Percentiles rank a stretch among this genome's conserved stretches.
phyloP scores from a whole-genome alignment of 2,113 vertebrate species.

The Pseudopipra pipra region DNA sequence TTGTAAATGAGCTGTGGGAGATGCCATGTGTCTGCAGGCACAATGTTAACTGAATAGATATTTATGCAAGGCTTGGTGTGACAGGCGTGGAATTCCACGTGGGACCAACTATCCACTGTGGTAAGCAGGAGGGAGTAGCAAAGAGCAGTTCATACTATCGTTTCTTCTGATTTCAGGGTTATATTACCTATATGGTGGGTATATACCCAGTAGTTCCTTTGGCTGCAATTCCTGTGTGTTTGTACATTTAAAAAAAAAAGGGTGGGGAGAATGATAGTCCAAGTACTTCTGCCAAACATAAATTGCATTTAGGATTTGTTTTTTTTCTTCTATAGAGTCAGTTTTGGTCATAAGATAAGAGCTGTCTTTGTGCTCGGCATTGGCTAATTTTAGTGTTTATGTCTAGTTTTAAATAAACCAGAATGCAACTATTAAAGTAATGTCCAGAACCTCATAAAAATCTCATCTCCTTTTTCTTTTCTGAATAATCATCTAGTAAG shows the following conservation, averaged over 20 bases:
- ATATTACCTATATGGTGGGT: not conserved
- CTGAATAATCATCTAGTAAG: not conserved
- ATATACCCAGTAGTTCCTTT: not conserved
- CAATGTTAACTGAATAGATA: not conserved
- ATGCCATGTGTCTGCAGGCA: not conserved
- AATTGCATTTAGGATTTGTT: not conserved
- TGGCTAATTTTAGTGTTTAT: not conserved
- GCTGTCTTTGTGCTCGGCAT: not conserved
- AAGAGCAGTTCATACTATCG: fast-evolving
- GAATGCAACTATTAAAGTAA: not conserved
- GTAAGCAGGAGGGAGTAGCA: not conserved
- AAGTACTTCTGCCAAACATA: not conserved
- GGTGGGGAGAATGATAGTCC: not conserved
- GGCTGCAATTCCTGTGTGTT: fast-evolving
- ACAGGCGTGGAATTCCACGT: not conserved
- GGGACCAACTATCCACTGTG: fast-evolving
- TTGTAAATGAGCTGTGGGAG: not conserved
- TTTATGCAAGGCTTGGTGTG: not conserved
- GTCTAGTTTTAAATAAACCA: not conserved
- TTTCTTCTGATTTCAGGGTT: not conserved
- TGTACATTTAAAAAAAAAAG: not conserved
- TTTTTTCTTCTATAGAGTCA: not conserved
- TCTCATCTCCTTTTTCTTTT: not conserved
- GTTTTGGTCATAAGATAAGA: not conserved
- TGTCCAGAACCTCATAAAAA: not conserved